Evolutionary conservation across 1,140 invertebrate genomes (phyloP), one percentile per base, ranked within the genome.

Genomic region (Magallana angulata): DNA sequence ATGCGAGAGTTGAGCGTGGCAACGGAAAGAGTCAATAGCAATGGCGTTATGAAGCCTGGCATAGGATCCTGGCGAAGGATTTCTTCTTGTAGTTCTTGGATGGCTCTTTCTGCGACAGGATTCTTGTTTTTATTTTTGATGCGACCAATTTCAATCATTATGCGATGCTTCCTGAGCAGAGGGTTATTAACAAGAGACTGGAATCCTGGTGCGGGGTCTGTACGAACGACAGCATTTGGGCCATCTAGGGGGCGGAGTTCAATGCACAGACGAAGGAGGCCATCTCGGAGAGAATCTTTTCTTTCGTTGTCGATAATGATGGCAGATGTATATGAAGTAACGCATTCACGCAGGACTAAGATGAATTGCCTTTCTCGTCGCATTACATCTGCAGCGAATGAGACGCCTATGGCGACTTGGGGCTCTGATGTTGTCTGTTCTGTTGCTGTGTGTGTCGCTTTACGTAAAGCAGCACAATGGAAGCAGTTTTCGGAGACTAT

Each of bases 351-450:
- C 3, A 88, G 14, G 8, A 85, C 48, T 3, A 88, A 57, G 7
- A 88, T 88, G 12, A 81, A 16, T 87, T 88, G 86, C 7, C 83
- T n/a, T 24, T 82, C 56, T 0, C 84, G 84, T 60, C 85, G 87
- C 0, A 89, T 58, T 5, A 90, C 88, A 57, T 91, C 90, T 24
- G 85, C 88, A 24, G 87, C 90, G 81, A 89, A 91, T 58, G 76
- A 88, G 9, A 84, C 12, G 6, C 90, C 87, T 36, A 91, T 57
- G 18, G 62, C 56, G 1, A 87, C 87, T 5, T 81, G 86, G n/a
- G 91, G 59, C 16, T 86, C 87, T n/a, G 57, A 82, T 48, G 90
- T 24, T 1, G 84, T 71, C 58, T 90, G 88, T 56, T 57, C 9
- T 3, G 64, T 9, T 12, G 90, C 16, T 1, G 9, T 76, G 16